Evolutionary conservation across 2,797 vertebrate genomes (phyloP), one percentile per base, ranked within the genome.

Genomic region (Hylomyscus alleni): DNA sequence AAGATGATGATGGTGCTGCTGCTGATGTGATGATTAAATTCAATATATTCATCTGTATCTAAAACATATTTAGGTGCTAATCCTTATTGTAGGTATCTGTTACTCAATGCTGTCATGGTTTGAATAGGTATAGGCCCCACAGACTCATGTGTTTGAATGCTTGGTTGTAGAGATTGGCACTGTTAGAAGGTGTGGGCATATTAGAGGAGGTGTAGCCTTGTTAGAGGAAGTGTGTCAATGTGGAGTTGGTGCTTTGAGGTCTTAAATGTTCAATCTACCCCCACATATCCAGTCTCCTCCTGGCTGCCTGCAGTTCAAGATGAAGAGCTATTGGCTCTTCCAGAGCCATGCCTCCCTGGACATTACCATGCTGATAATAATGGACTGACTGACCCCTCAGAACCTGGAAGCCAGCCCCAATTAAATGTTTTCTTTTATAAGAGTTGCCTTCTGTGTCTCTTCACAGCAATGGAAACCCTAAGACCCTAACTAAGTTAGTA

Each of bases 21-120:
- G 44, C 44, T 44, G 44, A 44, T 44, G 44, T 44, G 44, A 44
- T 44, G 44, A 44, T 44, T 44, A 44, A 3, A 44, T 44, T 44
- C 44, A 89, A 62, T 89, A 19, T 37, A 80, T 81, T 95, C 50
- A 85, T 52, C 24, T 26, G 54, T 89, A 81, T 65, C 12, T 15
- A 54, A 97, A 93, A 56, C 54, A 90, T 54, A 90, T 80, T 95
- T 94, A 89, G 80, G 6, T 69, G 60, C 3, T 34, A 90, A 56
- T 60, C 37, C 78, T 90, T 75, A 82, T 54, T 93, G 47, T 69
- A 87, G 4, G 12, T 91, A 86, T 86, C 31, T 56, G 20, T 60
- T 62, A 80, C 83, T 90, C 72, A 83, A 37, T 83, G 26, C 31
- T 83, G 19, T 37, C 8, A 8, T 20, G 19, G 69, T 37, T 72